Base-by-base conservation (phyloP, 2,888 invertebrate genomes). In the Dryadula phaetusa region DNA sequence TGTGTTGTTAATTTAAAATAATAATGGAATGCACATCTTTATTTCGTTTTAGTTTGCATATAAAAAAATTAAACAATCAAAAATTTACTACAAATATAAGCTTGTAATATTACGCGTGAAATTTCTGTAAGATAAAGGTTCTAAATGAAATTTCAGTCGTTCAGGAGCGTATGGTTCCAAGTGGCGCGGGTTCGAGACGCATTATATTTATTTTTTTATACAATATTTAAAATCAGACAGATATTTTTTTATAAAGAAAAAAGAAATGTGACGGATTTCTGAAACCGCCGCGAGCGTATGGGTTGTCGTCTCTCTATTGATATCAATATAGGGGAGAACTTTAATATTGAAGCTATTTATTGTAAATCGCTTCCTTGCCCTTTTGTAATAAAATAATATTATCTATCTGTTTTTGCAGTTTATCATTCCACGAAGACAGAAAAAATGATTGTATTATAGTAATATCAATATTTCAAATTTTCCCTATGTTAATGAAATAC, bases 281-380 rank as follows among this genome's bases (percentile, higher is more conserved):
- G 87, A 72, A 79, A 81, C 78, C 75, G 89, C 92, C 87, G 78
- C 81, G 80, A 90, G 90, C 89, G 82, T 79, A 80, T 81, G 82
- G 86, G 87, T 86, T 82, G 79, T 77, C 80, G 76, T 81, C 81
- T 81, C 80, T 83, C 88, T 89, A 91, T 90, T 86, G 88, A 86
- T 91, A 90, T 88, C 88, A 87, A 88, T 89, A 86, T 82, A 82
- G 85, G 89, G 88, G 88, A 90, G 87, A 84, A 85, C 84, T 85
- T 82, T 90, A 89, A 92, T 92, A 92, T 92, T 88, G 88, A 85
- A 88, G 87, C 88, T 92, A 90, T 91, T 90, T 90, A 90, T 91
- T 89, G 92, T 85, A 89, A 88, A 89, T 87, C 87, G 87, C 82
- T 90, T 86, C 84, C 84, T 82, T 83, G 81, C 82, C 83, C 81